phyloP scores from a whole-genome alignment of 2,113 vertebrate genomes.

The Cygnus atratus region DNA sequence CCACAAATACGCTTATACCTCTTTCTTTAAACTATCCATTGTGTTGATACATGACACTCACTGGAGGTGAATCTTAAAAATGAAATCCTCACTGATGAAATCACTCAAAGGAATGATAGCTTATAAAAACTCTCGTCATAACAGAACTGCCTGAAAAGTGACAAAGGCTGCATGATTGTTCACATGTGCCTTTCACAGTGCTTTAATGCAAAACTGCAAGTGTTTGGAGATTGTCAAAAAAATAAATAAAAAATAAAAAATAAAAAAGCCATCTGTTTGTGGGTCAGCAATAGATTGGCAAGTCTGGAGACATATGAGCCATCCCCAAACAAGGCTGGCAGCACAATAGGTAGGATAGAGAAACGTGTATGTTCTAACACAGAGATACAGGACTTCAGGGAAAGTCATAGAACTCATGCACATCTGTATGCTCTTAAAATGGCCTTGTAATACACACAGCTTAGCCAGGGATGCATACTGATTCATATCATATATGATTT shows the following conservation, averaged over 20 bases:
- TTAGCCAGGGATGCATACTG: neutral
- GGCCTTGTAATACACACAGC: neutral
- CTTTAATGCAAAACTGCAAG: neutral
- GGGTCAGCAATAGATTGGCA: neutral
- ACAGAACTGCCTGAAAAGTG: neutral
- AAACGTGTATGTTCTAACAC: neutral
- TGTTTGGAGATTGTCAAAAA: neutral
- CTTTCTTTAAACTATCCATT: neutral
- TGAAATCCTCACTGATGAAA: neutral
- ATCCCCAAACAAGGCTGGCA: neutral
- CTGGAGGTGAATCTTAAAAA: neutral
- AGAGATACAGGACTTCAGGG: neutral
- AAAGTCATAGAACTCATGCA: neutral
- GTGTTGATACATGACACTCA: neutral
- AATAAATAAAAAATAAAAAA: no score
- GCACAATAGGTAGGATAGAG: neutral
- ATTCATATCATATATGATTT: accelerated
- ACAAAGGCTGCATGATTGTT: neutral
- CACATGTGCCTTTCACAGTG: neutral
- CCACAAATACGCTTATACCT: neutral
- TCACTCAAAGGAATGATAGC: neutral
- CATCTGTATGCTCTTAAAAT: neutral
- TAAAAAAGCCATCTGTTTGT: neutral
- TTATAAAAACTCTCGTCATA: neutral
- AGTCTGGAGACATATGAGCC: neutral